Evolutionary conservation across 2,888 invertebrate genomes (phyloP).

Genomic region (Lymantria dispar): DNA sequence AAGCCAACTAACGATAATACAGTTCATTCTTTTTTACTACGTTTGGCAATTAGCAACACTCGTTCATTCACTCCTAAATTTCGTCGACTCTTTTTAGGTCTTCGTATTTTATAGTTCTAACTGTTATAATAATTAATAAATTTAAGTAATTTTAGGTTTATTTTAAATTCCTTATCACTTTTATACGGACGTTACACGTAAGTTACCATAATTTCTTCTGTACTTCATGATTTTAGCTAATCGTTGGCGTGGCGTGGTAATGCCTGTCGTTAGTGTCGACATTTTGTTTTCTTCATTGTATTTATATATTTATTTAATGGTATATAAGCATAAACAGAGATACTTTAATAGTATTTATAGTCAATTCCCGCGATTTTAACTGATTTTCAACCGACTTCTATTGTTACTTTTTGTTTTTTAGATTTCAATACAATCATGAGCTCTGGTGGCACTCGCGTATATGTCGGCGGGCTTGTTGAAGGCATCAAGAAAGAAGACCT

Average conservation of each 20-base stretch:
- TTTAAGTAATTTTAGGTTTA: conserved; percentile 50
- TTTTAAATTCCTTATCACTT: conserved; percentile 49
- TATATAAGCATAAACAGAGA: too few relatives aligned
- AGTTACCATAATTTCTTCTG: conserved; percentile 42
- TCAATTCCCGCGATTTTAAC: background rate
- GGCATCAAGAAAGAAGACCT: conserved; percentile 96
- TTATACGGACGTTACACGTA: conserved; percentile 56
- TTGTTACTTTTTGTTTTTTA: conserved; percentile 34
- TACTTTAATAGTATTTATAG: background rate
- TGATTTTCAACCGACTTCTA: background rate
- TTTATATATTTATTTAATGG: conserved; percentile 57
- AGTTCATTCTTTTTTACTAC: conserved; percentile 16
- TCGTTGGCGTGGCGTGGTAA: conserved; percentile 69
- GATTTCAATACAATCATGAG: conserved; percentile 63
- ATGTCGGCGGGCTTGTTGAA: conserved; percentile 94
- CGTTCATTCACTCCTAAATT: conserved; percentile 56
- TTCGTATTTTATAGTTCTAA: conserved; percentile 53
- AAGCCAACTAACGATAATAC: conserved; percentile 20
- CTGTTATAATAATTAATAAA: conserved; percentile 47
- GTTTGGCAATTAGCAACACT: conserved; percentile 18
- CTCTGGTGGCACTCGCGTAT: conserved; percentile 88
- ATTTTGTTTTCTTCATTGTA: conserved; percentile 78
- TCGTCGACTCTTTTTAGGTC: conserved; percentile 47
- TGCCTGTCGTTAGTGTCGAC: conserved; percentile 62
- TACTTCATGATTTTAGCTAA: conserved; percentile 22